Evolutionary conservation across 2,113 vertebrate genomes (phyloP), one percentile per base, ranked within the genome.

Genomic region (Ammospiza caudacuta): DNA sequence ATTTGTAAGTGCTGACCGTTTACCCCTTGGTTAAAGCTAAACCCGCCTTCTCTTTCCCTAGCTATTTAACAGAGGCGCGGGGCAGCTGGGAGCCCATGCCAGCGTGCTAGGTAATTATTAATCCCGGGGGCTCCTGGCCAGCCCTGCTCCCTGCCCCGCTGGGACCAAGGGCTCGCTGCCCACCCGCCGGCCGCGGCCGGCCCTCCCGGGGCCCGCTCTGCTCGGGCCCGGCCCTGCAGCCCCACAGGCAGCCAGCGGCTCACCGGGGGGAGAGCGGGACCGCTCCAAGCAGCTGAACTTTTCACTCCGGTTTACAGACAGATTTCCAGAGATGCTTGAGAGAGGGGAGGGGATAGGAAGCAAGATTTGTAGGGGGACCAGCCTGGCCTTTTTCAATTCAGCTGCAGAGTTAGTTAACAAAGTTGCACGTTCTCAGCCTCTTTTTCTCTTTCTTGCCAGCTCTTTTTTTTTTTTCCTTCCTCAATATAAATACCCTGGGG

Each of bases 11-110:
- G 82, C 81, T 95, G 96, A 95, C 91, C 76, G 9, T 95, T 97
- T 95, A 94, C 91, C 88, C 89, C 39, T 51, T 80, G 79, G 96
- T 97, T 97, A 96, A 97, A 97, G 67, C 94, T 96, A 96, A 97
- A 96, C 88, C 78, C 63, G 75, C 43, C 83, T 93, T 83, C 78
- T 90, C 46, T 82, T 82, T 67, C 75, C 35, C n/a, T 17, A 2
- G 87, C 67, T 91, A 7, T 87, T 74, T 55, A 51, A 70, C 51
- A 15, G 33, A 76, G 83, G 52, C 31, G 25, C 33, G 76, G 76
- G 67, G 90, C 61, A 82, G 46, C 91, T 35, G 46, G 39, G 46
- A 81, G 87, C 91, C 80, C 51, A 10, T 3, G 25, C 44, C 5
- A 11, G 35, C 3, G 2, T 35, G 68, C 70, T 63, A 54, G 73